phyloP scores from a whole-genome alignment of 1,140 invertebrate genomes.

The Drosophila lacertosa region DNA sequence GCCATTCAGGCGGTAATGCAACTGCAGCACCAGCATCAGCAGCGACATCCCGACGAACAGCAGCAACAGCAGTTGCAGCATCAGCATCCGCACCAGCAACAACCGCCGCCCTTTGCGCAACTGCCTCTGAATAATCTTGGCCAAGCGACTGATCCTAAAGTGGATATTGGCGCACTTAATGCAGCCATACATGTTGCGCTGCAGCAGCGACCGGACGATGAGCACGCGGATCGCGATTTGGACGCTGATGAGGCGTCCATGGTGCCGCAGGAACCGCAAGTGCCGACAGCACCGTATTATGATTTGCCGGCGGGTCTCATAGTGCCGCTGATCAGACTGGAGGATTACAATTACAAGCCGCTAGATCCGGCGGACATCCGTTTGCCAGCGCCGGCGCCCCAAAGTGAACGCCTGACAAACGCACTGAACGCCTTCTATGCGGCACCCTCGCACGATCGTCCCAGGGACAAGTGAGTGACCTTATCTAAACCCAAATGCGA shows the following conservation, averaged over 20 bases:
- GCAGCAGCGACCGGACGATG: conserved; percentile 55
- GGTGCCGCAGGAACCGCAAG: conserved; percentile 88
- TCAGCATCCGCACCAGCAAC: conserved; percentile 23
- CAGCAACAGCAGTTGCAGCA: conserved; percentile 32
- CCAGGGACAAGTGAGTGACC: conserved; percentile 93
- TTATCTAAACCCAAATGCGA: neutral
- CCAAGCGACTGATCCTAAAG: conserved; percentile 21
- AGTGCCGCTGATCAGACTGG: conserved; percentile 94
- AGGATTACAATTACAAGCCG: conserved; percentile 95
- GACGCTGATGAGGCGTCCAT: conserved; percentile 56
- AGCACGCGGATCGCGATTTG: conserved; percentile 36
- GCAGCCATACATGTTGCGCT: conserved; percentile 75
- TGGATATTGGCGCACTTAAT: conserved; percentile 65
- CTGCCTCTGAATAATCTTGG: conserved; percentile 24
- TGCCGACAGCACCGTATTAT: conserved; percentile 97
- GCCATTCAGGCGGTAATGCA: conserved; percentile 82
- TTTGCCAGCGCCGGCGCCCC: conserved; percentile 95
- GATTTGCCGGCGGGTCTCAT: conserved; percentile 98
- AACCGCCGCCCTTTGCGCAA: conserved; percentile 33
- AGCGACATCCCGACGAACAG: conserved; percentile 61
- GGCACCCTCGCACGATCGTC: conserved; percentile 95
- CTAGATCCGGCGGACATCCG: conserved; percentile 95
- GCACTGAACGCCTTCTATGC: conserved; percentile 98
- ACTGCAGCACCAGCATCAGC: conserved; percentile 54
- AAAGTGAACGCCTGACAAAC: conserved; percentile 94